Evolutionary conservation across 1,140 invertebrate species (phyloP).

Genomic region (Pseudobourletiella spinata): DNA sequence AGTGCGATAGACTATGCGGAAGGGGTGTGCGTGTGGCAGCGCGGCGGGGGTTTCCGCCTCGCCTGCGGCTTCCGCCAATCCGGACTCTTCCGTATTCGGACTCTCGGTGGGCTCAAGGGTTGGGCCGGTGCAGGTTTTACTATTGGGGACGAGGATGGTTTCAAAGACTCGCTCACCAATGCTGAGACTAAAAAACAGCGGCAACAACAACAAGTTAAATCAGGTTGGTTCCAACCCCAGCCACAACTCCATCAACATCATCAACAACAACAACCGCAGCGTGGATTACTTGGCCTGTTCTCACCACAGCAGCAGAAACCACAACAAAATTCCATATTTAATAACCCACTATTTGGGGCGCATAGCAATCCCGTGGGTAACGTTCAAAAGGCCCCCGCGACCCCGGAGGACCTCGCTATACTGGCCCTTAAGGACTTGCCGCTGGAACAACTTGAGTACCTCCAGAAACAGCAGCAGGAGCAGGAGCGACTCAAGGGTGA

Average conservation of each 20-base stretch:
- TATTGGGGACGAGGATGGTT: constrained; percentile 34
- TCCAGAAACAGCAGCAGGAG: constrained; percentile 6
- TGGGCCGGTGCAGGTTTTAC: constrained; percentile 34
- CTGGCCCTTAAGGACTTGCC: not conserved
- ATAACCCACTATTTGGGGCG: too few species aligned
- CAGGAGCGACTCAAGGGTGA: constrained; percentile 1
- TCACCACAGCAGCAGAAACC: not conserved
- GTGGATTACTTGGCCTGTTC: not conserved
- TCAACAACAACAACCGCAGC: not conserved
- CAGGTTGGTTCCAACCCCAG: not conserved
- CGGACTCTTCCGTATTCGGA: constrained; percentile 73
- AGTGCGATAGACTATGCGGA: not conserved
- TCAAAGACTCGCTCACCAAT: constrained; percentile 36
- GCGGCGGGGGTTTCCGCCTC: not conserved
- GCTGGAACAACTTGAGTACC: not conserved
- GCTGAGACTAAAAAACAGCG: constrained; percentile 11
- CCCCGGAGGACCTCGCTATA: not conserved
- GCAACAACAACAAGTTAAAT: constrained; percentile 8
- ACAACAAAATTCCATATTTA: not conserved
- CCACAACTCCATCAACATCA: not conserved
- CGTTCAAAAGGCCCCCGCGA: constrained; percentile 3
- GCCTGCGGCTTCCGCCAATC: constrained; percentile 86
- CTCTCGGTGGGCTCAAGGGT: constrained; percentile 71
- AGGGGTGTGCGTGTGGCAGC: not conserved
- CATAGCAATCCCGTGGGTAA: not conserved